Percentiles rank a stretch among this genome's conserved stretches.
These are phyloP conservation scores for Paratrypauchen microcephalus DNA, from an alignment of 2,797 vertebrate species.

Conservation along the genomic window DNA sequence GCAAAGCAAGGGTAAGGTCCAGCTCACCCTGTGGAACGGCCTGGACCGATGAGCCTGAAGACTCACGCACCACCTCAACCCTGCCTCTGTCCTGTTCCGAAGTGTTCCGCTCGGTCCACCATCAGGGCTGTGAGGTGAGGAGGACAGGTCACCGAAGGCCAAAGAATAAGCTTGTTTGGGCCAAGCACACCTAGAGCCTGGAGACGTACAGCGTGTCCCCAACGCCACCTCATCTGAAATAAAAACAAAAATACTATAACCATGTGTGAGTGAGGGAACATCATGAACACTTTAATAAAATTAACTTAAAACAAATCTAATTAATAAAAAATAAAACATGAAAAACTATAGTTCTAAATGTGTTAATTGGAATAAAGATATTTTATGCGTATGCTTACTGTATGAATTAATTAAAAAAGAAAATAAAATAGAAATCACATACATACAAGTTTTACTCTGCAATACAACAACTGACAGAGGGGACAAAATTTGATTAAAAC, in stretches of 20 bases:
- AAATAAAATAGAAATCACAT: too few species aligned
- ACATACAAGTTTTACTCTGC: too few species aligned
- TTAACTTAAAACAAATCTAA: too few species aligned
- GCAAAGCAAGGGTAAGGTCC: slow-evolving; percentile 84
- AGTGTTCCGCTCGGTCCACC: slow-evolving; percentile 70
- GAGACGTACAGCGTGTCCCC: slow-evolving; percentile 34
- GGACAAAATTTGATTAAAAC: too few species aligned
- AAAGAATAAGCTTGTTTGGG: slow-evolving; percentile 38
- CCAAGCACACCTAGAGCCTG: slow-evolving; percentile 56
- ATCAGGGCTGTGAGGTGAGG: slow-evolving; percentile 24
- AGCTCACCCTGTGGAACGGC: slow-evolving; percentile 86
- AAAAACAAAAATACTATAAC: not conserved
- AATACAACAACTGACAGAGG: too few species aligned
- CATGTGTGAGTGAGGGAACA: not conserved
- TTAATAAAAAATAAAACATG: too few species aligned
- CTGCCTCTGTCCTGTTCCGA: slow-evolving; percentile 72
- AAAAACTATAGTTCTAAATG: too few species aligned
- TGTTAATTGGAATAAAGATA: too few species aligned
- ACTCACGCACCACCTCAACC: slow-evolving; percentile 69
- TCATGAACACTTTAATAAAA: not conserved
- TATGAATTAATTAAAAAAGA: too few species aligned
- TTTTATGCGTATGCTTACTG: too few species aligned
- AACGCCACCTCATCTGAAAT: not conserved
- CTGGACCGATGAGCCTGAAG: slow-evolving; percentile 73
- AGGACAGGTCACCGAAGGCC: slow-evolving; percentile 47